Evolutionary conservation across 2,113 vertebrate species (phyloP), one percentile per base, ranked within the genome.

Genomic region (Isichthys henryi): DNA sequence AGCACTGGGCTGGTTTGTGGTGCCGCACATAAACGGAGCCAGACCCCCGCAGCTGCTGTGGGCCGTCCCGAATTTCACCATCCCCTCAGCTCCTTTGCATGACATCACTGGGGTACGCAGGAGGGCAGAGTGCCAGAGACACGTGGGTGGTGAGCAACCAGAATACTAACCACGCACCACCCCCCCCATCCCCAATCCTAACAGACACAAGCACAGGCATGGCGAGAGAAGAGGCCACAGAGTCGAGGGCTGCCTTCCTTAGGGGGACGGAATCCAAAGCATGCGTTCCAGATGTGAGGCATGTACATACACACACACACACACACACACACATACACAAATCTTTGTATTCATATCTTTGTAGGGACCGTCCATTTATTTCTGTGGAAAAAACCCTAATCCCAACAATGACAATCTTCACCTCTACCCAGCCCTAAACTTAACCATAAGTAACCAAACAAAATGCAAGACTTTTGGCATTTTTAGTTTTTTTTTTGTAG

Each of bases 301-400:
- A 39, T 70, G 39, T 53, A 66, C 39, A 39, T n/a, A 62, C 88
- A 91, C 89, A 92, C 89, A 88, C 52, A 91, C 89, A 62, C 82
- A 83, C 58, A 49, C 91, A 83, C 21, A 89, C 89, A 53, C 90
- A 48, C 66, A 23, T 27, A 89, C 89, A 53, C 90, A 48, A 50
- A 23, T 27, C 15, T 84, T 43, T 53, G 27, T 83, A 27, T 27
- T 62, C 8, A 62, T 62, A n/a, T 27, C 58, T 62, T 70, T 70
- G 62, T 70, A 10, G 10, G 62, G 62, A 70, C n/a, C 10, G 10
- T 70, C 62, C 62, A 31, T 27, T 66, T 4, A 66, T 66, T 11
- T 66, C n/a, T 27, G n/a, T 66, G 58, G 8, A n/a, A 11, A 58
- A 62, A 62, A 62, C 23, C 23, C 58, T 62, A 62, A 66, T 66